A percentile compares a stretch with the other conserved stretches of the same genome.
phyloP scores from a whole-genome alignment of 2,113 vertebrate genomes.

The Thamnophis sirtalis region DNA sequence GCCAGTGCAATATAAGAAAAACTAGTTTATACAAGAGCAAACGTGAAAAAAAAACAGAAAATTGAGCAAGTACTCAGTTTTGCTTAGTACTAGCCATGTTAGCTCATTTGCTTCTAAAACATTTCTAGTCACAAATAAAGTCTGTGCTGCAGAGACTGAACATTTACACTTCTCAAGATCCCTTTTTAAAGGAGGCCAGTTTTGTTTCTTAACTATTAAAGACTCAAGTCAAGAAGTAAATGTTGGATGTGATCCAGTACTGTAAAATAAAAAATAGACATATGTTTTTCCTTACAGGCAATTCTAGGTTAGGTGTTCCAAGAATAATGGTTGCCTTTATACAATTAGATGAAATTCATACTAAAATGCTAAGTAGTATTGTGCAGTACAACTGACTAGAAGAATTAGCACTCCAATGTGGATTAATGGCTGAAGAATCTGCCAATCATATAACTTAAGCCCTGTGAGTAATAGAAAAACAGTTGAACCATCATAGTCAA shows the following conservation, averaged over 20 bases:
- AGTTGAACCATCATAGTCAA: background rate
- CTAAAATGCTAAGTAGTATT: constrained; percentile 7
- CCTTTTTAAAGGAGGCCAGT: background rate
- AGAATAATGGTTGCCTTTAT: background rate
- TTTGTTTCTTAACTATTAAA: background rate
- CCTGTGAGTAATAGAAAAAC: background rate
- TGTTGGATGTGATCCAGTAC: background rate
- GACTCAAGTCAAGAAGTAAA: background rate
- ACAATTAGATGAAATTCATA: background rate
- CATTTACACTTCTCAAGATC: background rate
- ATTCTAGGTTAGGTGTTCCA: background rate
- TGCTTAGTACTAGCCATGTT: background rate
- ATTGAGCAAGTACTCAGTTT: background rate
- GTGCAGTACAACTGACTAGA: background rate
- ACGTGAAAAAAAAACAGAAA: background rate
- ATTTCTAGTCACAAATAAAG: background rate
- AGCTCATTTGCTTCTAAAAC: background rate
- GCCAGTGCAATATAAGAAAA: background rate
- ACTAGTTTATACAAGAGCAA: background rate
- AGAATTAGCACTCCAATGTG: background rate
- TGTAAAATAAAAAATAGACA: background rate
- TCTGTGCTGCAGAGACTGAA: background rate
- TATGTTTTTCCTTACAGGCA: background rate
- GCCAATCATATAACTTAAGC: background rate
- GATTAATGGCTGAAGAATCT: background rate